Evolutionary conservation across 2,113 vertebrate genomes (phyloP), one percentile per base, ranked within the genome.

Genomic region (Antigone vipio): DNA sequence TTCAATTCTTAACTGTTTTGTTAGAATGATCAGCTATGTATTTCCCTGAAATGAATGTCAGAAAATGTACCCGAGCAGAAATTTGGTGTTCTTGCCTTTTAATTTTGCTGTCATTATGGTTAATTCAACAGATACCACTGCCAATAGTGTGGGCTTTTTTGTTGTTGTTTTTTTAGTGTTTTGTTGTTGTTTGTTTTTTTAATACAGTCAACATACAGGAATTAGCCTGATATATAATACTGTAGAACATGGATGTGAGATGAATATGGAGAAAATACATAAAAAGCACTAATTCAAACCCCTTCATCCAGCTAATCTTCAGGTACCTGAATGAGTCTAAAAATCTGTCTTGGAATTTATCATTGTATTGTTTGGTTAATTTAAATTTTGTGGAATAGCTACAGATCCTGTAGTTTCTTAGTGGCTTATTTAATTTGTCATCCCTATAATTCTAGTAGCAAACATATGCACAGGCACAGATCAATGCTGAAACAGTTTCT

Each of bases 141-240:
- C n/a, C 32, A 75, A 2, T 21, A 47, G 11, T 26, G 32, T 55
- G 45, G 23, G 16, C 2, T 44, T 58, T 15, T 14, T 26, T 18
- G 53, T 14, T 30, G 18, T 45, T 68, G 17, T 49, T 22, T 23
- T 53, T 52, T 5, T 55, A 10, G 13, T 4, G 1, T 20, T 62
- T 18, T 13, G 3, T 42, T 34, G 40, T 42, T 42, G 40, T 40
- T 19, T 26, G 21, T 68, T 55, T 58, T 71, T 63, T 74, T 58
- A 71, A 38, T 35, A 59, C 11, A 6, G 13, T 52, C 27, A 68
- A 11, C 24, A 11, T 90, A 56, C 4, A 47, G 63, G 15, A 89
- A 85, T 62, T 32, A 73, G 7, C 18, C 22, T 63, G n/a, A 32
- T 66, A 35, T 0, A 0, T 67, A 45, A 42, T 64, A 52, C 27